Evolutionary conservation across 2,113 vertebrate species (phyloP).

Genomic region (Platysteira castanea): DNA sequence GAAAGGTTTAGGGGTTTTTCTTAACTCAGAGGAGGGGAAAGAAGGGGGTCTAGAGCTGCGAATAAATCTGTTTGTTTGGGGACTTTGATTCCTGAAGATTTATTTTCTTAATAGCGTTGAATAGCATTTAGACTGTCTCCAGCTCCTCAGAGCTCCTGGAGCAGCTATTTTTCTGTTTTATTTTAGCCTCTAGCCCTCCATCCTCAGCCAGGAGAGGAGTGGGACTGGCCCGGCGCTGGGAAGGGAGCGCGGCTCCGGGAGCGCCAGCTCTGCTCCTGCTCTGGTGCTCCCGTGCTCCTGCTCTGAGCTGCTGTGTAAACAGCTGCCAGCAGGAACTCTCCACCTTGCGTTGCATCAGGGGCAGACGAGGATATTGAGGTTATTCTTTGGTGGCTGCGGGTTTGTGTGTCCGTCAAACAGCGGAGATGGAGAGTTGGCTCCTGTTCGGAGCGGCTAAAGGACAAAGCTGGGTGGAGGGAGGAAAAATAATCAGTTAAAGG

Average conservation of each 20-base stretch:
- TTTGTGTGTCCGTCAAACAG: fast-evolving
- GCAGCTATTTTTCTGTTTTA: background rate
- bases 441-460: background rate
- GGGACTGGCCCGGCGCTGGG: fast-evolving
- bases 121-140: background rate
- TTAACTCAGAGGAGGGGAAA: background rate
- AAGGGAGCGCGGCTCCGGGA: background rate
- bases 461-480: background rate
- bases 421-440: fast-evolving
- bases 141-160: background rate
- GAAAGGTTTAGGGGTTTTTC: background rate
- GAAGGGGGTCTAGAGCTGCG: background rate
- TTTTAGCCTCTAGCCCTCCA: background rate
- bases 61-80: background rate
- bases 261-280: fast-evolving
- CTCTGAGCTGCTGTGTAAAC: fast-evolving
- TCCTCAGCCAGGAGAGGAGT: background rate
- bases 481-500: fast-evolving
- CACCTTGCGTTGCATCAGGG: fast-evolving
- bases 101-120: background rate
- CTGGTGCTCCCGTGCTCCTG: fast-evolving
- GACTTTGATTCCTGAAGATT: slow-evolving; percentile 1
- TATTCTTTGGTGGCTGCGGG: no score
- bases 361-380: fast-evolving
- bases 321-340: background rate